Evolutionary conservation across 2,888 invertebrate genomes (phyloP), one percentile per base, ranked within the genome.

Genomic region (Melieria omissa): DNA sequence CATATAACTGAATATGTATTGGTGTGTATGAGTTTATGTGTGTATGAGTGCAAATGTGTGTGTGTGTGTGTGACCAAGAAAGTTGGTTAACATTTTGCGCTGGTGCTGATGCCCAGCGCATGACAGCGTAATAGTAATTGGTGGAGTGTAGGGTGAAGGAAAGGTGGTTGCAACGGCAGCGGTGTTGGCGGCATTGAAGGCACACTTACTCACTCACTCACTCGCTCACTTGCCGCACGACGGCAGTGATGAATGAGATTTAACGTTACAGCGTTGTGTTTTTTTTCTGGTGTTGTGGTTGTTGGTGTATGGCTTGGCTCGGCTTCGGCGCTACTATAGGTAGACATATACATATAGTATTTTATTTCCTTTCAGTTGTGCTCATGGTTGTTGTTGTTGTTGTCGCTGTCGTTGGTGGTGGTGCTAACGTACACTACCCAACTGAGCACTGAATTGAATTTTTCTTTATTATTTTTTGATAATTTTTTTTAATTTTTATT

Each of bases 181-280:
- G 29, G 29, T 29, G 29, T 29, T 29, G 29, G 29, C 29, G 29
- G 29, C 29, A 29, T 29, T 29, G 29, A 29, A 29, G 1, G 29
- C 29, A 29, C 29, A 29, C 55, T 69, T 47, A 64, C 70, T 55
- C 63, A 42, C 16, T 14, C 57, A 55, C 54, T 67, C 52, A 61
- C 14, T 52, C 44, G 29, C 10, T 29, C 41, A 52, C 9, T 16
- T 52, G 63, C 29, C 63, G 41, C 49, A 14, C 8, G 29, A 65
- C 66, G 60, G 78, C 78, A 80, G 81, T 83, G 82, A 82, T 82
- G 82, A 82, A 82, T 82, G 82, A 82, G 83, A 82, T 82, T 82
- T 82, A 80, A 75, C 80, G 78, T 72, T 76, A 75, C 82, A 76
- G 58, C 65, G 68, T 68, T 76, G 54, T 61, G 42, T 58, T 64